Percentiles rank a stretch among this genome's conserved stretches.
Evolutionary conservation across 2,888 invertebrate genomes (phyloP).

Genomic region (Lasioglossum morio): DNA sequence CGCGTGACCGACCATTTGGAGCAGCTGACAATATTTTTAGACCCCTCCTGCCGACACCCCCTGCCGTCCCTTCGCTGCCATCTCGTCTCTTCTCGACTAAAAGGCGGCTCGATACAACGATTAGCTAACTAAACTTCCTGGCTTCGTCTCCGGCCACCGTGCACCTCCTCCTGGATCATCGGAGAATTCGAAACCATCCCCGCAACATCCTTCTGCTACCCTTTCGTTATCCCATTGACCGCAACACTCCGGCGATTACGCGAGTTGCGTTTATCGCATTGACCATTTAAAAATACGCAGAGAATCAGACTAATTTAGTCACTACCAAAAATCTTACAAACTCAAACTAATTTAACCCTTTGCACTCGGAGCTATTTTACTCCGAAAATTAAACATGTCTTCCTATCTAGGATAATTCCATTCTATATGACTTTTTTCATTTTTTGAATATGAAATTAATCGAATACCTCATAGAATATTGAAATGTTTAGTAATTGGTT

Average conservation of each 20-base stretch:
- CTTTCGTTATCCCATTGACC: neutral
- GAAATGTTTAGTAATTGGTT: too few relatives aligned
- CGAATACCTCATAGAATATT: too few relatives aligned
- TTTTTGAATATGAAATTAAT: too few relatives aligned
- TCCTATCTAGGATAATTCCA: too few relatives aligned
- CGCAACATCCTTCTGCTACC: neutral
- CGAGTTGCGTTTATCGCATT: neutral
- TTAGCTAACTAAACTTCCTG: conserved; percentile 18
- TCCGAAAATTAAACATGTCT: too few relatives aligned
- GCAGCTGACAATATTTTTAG: conserved; percentile 78
- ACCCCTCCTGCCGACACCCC: conserved; percentile 55
- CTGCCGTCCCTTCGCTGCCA: conserved; percentile 22
- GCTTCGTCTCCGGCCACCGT: neutral
- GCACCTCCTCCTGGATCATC: neutral
- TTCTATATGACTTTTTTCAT: too few relatives aligned
- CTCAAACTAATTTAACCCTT: neutral
- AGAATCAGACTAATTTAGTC: too few relatives aligned
- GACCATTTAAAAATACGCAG: too few relatives aligned
- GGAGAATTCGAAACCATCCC: neutral
- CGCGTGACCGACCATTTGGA: conserved; percentile 80
- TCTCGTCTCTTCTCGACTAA: conserved; percentile 42
- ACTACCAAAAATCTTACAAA: too few relatives aligned
- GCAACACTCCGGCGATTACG: neutral
- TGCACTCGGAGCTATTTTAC: too few relatives aligned
- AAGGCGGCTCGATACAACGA: conserved; percentile 39